A percentile compares a stretch with the other conserved stretches of the same genome.
These are phyloP conservation scores for Bothrops jararaca DNA, from an alignment of 2,113 vertebrate species.

Conservation along the genomic window DNA sequence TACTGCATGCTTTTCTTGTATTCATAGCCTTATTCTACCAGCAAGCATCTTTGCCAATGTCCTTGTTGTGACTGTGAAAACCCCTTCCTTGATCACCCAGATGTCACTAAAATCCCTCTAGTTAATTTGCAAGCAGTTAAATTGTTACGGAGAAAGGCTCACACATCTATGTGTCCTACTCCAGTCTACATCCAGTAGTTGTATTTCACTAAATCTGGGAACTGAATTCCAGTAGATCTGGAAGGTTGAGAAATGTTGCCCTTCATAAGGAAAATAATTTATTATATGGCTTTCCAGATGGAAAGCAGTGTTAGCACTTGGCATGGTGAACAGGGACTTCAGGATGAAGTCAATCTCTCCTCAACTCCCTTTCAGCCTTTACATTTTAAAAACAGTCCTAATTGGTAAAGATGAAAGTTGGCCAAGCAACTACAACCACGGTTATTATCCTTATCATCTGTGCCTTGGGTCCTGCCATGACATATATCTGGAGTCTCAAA, in stretches of 20 bases:
- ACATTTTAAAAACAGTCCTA: not conserved
- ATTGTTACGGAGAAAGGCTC: not conserved
- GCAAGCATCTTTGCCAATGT: not conserved
- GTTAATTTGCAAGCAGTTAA: not conserved
- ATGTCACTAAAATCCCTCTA: not conserved
- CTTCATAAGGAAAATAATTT: not conserved
- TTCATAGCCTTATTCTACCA: not conserved
- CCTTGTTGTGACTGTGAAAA: not conserved
- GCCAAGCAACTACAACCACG: not conserved
- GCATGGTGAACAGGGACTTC: not conserved
- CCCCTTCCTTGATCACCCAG: not conserved
- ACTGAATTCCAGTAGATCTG: not conserved
- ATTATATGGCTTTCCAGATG: not conserved
- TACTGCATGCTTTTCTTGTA: not conserved
- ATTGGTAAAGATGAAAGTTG: not conserved
- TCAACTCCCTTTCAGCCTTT: not conserved
- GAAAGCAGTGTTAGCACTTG: not conserved
- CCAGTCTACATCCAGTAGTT: not conserved
- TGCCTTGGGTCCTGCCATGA: not conserved
- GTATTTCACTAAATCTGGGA: not conserved
- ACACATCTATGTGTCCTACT: not conserved
- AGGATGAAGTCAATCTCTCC: not conserved
- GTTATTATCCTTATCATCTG: not conserved
- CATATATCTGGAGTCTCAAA: not conserved
- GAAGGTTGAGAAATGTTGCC: not conserved